Evolutionary conservation across 2,113 vertebrate species (phyloP).

Genomic region (Brachionichthys hirsutus): DNA sequence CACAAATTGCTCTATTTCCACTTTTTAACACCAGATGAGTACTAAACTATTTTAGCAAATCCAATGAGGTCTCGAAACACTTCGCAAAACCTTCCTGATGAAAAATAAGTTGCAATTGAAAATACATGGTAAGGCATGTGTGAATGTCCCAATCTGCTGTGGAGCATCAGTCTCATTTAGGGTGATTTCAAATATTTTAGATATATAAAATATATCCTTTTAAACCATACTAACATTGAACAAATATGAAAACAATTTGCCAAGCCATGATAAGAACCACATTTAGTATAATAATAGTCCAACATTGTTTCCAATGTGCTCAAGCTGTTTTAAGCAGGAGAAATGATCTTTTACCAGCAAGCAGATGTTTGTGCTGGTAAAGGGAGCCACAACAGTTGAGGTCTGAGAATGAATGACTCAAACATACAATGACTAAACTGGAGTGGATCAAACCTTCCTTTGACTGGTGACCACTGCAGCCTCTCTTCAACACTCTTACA

Average conservation of each 20-base stretch:
- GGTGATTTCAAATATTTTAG: constrained; percentile 12
- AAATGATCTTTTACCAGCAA: constrained; percentile 49
- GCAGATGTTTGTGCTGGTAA: constrained; percentile 52
- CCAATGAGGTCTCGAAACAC: no score
- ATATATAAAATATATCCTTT: constrained; percentile 17
- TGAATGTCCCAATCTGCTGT: neutral
- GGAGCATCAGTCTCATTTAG: constrained; percentile 12
- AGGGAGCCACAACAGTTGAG: constrained; percentile 34
- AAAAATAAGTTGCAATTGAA: constrained; percentile 15
- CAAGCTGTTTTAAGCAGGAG: constrained; percentile 45
- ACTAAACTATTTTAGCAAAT: neutral
- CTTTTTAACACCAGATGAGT: neutral
- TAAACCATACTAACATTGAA: constrained; percentile 26
- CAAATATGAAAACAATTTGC: constrained; percentile 31
- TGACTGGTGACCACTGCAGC: constrained; percentile 12
- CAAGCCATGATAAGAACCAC: constrained; percentile 45
- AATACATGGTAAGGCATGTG: neutral
- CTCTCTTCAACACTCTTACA: constrained; percentile 1
- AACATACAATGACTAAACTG: constrained; percentile 24
- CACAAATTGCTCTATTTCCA: neutral
- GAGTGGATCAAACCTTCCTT: constrained; percentile 19
- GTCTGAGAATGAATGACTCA: constrained; percentile 49
- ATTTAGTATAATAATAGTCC: constrained; percentile 43
- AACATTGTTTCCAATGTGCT: constrained; percentile 46
- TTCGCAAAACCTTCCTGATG: constrained; percentile 5